Base-by-base conservation (phyloP, 2,888 invertebrate species). In the Trissolcus brochymenae region DNA sequence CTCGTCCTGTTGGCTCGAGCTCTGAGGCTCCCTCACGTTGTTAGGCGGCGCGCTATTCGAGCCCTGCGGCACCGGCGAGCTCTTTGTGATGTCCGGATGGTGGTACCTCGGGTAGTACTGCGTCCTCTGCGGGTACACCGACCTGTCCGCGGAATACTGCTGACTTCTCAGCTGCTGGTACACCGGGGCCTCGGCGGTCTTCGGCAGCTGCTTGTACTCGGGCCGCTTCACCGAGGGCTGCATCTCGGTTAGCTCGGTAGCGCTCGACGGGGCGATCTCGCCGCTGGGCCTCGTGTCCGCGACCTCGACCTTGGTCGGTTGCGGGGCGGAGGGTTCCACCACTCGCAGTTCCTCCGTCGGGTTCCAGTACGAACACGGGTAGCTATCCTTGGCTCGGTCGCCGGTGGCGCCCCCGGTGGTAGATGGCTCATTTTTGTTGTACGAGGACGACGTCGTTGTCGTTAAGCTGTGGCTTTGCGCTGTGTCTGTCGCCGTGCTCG, bases 401-500 rank as follows among this genome's bases (percentile, higher is more conserved):
- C 78, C 77, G 56, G 78, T 41, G 35, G 78, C 41, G 35, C 78
- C 29, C 14, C 54, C 68, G 25, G 73, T 73, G n/a, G 78, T n/a
- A 14, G 67, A 50, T 14, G 79, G 74, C 14, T 73, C 82, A 81
- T 82, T 55, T 25, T 80, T 80, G 50, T 67, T 29, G 19, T 75
- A 62, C 40, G 78, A 21, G 40, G 79, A 78, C 17, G 79, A 80
- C 16, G 79, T 71, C 13, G 77, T 66, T 9, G 77, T 77, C 49
- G 80, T 70, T 49, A 70, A 50, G 59, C 82, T 84, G 43, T 84
- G 82, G 67, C 84, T 84, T 80, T 83, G 82, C 62, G 80, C 82
- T 73, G 83, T 82, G 62, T 88, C 86, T 83, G 89, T 90, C 80
- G 89, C 90, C 85, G 90, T 90, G 86, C 91, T 92, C 71, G 91